Conservation (phyloP, 2,797 vertebrate species). For the Hydrophis major region DNA sequence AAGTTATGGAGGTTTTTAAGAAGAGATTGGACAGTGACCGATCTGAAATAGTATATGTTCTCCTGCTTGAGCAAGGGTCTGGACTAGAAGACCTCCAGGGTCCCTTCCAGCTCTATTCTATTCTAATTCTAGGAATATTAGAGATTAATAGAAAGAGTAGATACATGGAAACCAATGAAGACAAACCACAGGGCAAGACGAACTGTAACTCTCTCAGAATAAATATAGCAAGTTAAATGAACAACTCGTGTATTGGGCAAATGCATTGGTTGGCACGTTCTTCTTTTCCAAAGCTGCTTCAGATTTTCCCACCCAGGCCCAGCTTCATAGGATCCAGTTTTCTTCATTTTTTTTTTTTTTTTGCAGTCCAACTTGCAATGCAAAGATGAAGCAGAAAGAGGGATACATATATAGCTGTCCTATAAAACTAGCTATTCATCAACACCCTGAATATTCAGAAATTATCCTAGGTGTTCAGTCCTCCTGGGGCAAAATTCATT, state of each 20-base stretch:
- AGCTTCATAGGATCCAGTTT: not conserved
- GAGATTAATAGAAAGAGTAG: not conserved
- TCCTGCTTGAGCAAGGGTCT: too few species aligned
- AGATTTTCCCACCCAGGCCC: not conserved
- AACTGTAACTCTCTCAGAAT: not conserved
- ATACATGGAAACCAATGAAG: not conserved
- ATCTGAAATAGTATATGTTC: too few species aligned
- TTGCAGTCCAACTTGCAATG: not conserved
- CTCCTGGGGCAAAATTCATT: constrained; percentile 23
- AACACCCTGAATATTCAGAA: not conserved
- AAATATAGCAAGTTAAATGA: not conserved
- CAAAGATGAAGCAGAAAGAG: rapidly evolving
- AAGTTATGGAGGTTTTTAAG: too few species aligned
- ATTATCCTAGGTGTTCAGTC: not conserved
- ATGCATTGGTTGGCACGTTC: not conserved
- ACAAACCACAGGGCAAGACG: not conserved
- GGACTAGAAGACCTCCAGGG: too few species aligned
- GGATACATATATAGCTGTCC: not conserved
- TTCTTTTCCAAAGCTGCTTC: not conserved
- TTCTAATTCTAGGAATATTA: not conserved
- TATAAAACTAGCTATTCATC: not conserved
- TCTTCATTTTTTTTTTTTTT: not conserved
- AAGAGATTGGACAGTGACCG: too few species aligned
- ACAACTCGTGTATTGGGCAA: not conserved
- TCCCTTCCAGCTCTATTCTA: too few species aligned